Base-by-base conservation (phyloP, 2,888 invertebrate genomes). In the Branchipolynoe longqiensis region DNA sequence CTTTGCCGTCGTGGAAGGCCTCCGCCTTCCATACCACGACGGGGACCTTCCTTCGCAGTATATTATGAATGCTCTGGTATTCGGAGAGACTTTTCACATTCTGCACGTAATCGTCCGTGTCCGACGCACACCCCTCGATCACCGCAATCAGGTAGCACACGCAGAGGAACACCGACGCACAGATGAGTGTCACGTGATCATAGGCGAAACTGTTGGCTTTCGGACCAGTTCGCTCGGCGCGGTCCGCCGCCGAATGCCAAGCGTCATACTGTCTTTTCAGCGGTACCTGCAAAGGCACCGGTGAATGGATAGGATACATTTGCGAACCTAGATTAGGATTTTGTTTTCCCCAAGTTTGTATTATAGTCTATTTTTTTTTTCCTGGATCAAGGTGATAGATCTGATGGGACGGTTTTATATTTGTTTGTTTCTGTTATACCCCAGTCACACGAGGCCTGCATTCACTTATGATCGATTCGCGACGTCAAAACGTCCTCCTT, bases 1-100 rank as follows among this genome's bases (percentile, higher is more conserved):
- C 78, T 28, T 78, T 78, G n/a, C 12, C 78, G 28, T 41, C 4
- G 48, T 78, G 78, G 48, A 28, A 78, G 41, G 78, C 41, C 12
- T 78, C 48, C 0, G 48, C 78, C 22, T 41, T 31, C 78, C 78
- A 78, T 28, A 48, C 48, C 25, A 78, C 31, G 22, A 28, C 48
- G 41, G 78, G 78, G 31, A 78, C 78, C 8, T 8, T 78, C 6
- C 31, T 18, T 48, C 78, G 22, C 48, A 78, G n/a, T 22, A 22
- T 25, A 0, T 28, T 14, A 31, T 78, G 78, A 1, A 48, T 48
- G 6, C n/a, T 40, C 28, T 25, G 14, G 25, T 48, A 78, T 1
- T 41, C 78, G 14, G 22, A 14, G 14, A 41, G 12, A 8, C 31
- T 22, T 1, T 22, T 78, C 12, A 54, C 33, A 33, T 78, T 78